These are phyloP conservation scores for Micromys minutus DNA, from an alignment of 2,113 vertebrate species.

Conservation along the genomic window DNA sequence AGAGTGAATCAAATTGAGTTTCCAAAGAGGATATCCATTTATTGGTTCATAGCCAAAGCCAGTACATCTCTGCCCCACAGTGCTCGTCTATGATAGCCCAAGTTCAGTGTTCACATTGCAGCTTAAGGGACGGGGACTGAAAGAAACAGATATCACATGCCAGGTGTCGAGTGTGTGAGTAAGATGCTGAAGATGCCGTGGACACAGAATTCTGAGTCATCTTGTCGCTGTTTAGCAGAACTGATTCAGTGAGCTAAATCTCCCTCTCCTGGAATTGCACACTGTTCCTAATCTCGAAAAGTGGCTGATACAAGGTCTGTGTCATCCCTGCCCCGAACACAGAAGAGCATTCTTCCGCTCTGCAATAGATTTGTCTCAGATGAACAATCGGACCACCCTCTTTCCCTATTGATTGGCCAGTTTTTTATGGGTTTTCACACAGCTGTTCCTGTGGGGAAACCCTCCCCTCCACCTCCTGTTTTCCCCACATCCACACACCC, in stretches of 20 bases:
- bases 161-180: neutral
- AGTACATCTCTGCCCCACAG: neutral
- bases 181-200: neutral
- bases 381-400: conserved; percentile 48
- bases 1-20: conserved; percentile 49
- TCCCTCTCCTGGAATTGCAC: neutral
- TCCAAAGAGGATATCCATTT: conserved; percentile 48
- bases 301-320: neutral
- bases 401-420: conserved; percentile 24
- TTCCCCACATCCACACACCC: neutral
- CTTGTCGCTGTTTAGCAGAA: neutral
- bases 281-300: neutral
- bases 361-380: conserved; percentile 27
- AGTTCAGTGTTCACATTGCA: neutral
- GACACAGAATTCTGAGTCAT: neutral
- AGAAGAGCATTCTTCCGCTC: conserved; percentile 27
- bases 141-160: neutral
- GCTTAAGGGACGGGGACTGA: neutral
- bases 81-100: neutral
- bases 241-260: conserved; percentile 51
- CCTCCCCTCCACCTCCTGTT: neutral
- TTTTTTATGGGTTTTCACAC: neutral
- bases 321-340: neutral
- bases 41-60: neutral
- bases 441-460: neutral